Base-by-base conservation (phyloP, 2,113 vertebrate genomes). In the Xenopus laevis region DNA sequence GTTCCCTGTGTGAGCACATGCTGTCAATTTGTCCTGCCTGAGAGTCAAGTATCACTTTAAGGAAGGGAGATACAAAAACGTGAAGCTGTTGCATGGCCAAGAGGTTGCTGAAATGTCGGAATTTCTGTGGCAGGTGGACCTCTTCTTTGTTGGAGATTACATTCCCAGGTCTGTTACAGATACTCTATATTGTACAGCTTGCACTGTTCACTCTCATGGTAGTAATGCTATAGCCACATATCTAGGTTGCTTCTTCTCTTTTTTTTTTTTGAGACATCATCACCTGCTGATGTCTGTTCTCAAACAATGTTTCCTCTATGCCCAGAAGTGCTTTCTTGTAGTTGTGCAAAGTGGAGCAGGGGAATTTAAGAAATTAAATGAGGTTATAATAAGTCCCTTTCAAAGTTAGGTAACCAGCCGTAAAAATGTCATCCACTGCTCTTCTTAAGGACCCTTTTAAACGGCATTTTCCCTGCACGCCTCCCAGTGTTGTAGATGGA, bases 171-270 rank as follows among this genome's bases (percentile, higher is more conserved):
- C 20, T 55, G 40, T 70, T 47, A 64, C 30, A 18, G 55, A 61
- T 68, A 68, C 59, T 20, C 58, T 75, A 57, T 57, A 68, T 57
- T 46, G 55, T 75, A 33, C 30, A 33, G 6, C 30, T 40, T 60
- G 67, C 47, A 68, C 15, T 68, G 57, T 68, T 13, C 55, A 50
- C 17, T 46, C 23, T 68, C 20, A 69, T 47, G 45, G 73, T 44
- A 9, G 55, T 75, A 46, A 62, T 66, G 50, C 58, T 21, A 55
- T 20, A 55, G 67, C 17, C 20, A 18, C 21, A 59, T 27, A 27
- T 52, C 21, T 55, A 45, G 65, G 45, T 62, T 65, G 58, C 57
- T 50, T 21, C 27, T 21, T 40, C 8, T 67, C 53, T 59, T 60
- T 44, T 59, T 60, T 44, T 1, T 13, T 50, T 50, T 50, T 16